phyloP scores from a whole-genome alignment of 1,140 invertebrate species.

The Tribolium madens region DNA sequence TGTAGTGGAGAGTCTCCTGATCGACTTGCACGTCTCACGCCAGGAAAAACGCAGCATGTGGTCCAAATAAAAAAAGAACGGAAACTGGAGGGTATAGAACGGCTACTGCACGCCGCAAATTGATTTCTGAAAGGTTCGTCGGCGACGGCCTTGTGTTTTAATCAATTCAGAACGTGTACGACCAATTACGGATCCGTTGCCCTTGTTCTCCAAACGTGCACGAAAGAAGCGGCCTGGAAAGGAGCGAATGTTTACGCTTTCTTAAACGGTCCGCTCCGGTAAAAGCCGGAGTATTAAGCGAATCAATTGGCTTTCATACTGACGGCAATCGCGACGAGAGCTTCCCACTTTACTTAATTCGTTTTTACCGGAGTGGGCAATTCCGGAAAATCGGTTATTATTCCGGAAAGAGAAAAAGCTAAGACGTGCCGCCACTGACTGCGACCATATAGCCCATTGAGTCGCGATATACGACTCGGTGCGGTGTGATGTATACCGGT shows the following conservation, averaged over 20 bases:
- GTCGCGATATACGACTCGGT: slow-evolving; percentile 4
- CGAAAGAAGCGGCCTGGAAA: slow-evolving; percentile 1
- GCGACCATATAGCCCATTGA: slow-evolving; percentile 30
- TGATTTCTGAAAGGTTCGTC: slow-evolving; percentile 1
- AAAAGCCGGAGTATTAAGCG: slow-evolving; percentile 23
- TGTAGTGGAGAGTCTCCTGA: neutral
- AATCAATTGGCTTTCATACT: slow-evolving; percentile 22
- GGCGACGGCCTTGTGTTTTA: slow-evolving; percentile 10
- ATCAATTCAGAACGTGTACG: slow-evolving; percentile 33
- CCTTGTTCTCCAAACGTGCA: slow-evolving; percentile 19
- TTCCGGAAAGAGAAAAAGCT: neutral
- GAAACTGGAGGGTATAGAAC: slow-evolving; percentile 1
- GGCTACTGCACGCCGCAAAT: slow-evolving; percentile 24
- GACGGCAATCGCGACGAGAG: neutral
- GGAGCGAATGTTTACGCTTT: slow-evolving; percentile 31
- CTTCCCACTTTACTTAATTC: slow-evolving; percentile 19
- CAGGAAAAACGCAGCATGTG: neutral
- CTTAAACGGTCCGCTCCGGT: slow-evolving; percentile 15
- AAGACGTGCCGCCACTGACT: neutral
- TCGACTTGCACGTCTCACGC: neutral
- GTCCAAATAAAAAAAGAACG: neutral
- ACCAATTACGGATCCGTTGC: slow-evolving; percentile 21
- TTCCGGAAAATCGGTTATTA: neutral
- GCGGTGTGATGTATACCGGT: slow-evolving; percentile 38
- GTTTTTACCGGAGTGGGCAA: neutral